Base-by-base conservation (phyloP, 2,113 vertebrate species). In the Lamprologus speciosus region DNA sequence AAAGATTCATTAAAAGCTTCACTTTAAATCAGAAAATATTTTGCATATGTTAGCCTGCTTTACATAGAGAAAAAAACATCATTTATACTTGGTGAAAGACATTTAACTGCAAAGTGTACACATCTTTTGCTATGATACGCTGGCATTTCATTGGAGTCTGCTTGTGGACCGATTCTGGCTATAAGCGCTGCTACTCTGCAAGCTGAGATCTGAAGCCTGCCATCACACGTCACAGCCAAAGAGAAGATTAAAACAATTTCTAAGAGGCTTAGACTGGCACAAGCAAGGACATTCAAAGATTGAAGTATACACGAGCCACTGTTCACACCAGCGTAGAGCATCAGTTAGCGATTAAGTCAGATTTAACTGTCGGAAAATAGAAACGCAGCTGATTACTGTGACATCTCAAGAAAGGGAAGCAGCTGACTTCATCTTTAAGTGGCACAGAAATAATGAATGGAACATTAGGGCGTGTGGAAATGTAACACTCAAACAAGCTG, bases 261-360 rank as follows among this genome's bases (percentile, higher is more conserved):
- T 60, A 88, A 89, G 79, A 85, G 45, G 86, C 63, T 92, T 90
- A 83, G 55, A 55, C 40, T 31, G 50, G 16, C 68, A 86, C 21
- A 73, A 81, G 17, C 75, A 93, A 91, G 91, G 92, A 90, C 88
- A 91, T 91, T 89, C 91, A 12, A 33, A 53, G 37, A 65, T 6
- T n/a, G 23, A 13, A 31, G 35, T 42, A 26, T 57, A n/a, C 33
- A 35, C 13, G 13, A 45, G 26, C 28, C 10, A 60, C 40, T 60
- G 37, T 37, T 45, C 54, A 26, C 16, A 16, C 13, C 26, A 58
- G 16, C 9, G 9, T 35, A 21, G n/a, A 50, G 42, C 16, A 11
- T 21, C 23, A n/a, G 9, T 50, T 16, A 47, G 26, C 0, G 0
- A 0, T 28, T 1, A 10, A 16, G 40, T 26, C 23, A 45, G 45